A percentile compares a stretch with the other conserved stretches of the same genome.
phyloP scores from a whole-genome alignment of 2,113 vertebrate species.

The Agelaius phoeniceus region DNA sequence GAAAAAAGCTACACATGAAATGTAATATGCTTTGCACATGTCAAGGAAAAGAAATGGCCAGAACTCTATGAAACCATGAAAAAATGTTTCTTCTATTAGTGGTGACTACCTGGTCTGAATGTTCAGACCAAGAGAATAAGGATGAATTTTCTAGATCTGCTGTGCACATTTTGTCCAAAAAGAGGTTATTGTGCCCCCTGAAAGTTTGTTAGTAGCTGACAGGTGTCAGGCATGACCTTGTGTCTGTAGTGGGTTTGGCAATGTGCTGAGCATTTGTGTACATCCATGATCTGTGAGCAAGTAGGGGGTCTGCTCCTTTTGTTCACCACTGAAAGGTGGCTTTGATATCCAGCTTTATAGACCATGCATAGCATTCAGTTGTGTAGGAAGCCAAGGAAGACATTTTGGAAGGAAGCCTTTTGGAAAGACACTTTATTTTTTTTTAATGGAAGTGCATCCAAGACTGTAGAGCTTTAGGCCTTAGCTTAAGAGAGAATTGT shows the following conservation, averaged over 20 bases:
- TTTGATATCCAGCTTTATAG: neutral
- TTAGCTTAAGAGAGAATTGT: neutral
- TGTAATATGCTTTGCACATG: neutral
- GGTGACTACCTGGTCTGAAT: neutral
- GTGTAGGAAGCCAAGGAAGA: neutral
- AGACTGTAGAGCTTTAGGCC: neutral
- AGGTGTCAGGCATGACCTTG: neutral
- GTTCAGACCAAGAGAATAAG: neutral
- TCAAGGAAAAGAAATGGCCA: neutral
- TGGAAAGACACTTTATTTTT: neutral
- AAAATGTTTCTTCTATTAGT: neutral
- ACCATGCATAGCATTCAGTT: fast-evolving
- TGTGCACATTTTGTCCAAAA: neutral
- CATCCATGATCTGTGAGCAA: neutral
- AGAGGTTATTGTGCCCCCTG: neutral
- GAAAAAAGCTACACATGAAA: neutral
- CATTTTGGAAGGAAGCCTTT: neutral
- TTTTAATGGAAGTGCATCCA: neutral
- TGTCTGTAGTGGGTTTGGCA: neutral
- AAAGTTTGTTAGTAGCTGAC: neutral
- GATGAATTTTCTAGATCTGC: neutral
- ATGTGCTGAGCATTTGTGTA: neutral
- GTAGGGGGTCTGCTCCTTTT: neutral
- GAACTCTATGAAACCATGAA: neutral
- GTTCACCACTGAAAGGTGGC: neutral